Percentiles rank a stretch among this genome's conserved stretches.
Conservation (phyloP, 2,797 vertebrate genomes). For the Sciurus vulgaris region DNA sequence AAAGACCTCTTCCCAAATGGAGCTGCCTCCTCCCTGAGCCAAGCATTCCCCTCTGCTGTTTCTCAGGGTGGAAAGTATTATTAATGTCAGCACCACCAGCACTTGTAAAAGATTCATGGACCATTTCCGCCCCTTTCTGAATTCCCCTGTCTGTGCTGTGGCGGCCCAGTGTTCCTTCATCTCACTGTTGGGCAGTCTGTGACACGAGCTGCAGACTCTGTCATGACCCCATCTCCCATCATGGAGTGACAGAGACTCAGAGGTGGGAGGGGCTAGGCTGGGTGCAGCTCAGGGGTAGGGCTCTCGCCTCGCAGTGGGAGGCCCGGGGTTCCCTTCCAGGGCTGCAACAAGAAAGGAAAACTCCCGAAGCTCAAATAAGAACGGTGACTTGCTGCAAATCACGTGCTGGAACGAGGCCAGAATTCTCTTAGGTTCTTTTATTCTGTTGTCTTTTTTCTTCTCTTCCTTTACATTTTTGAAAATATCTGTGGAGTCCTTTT, state of each 20-base stretch:
- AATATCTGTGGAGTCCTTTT: background rate
- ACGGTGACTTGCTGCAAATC: background rate
- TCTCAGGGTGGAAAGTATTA: slow-evolving; percentile 57
- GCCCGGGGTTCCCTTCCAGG: background rate
- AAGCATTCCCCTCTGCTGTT: background rate
- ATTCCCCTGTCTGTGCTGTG: background rate
- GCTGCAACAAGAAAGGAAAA: background rate
- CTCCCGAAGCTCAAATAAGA: background rate
- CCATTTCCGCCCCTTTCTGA: slow-evolving; percentile 51
- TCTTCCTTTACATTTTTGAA: background rate
- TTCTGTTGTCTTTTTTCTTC: background rate
- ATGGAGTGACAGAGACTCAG: background rate
- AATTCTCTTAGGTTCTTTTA: background rate
- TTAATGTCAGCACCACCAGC: slow-evolving; percentile 35
- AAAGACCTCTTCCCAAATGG: slow-evolving; percentile 54
- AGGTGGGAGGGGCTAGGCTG: background rate
- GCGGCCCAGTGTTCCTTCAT: fast-evolving
- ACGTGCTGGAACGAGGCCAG: background rate
- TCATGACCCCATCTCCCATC: background rate
- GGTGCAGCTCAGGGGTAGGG: background rate
- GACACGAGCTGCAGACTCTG: background rate
- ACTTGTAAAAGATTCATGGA: slow-evolving; percentile 74
- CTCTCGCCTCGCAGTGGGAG: background rate
- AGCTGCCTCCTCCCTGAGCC: background rate
- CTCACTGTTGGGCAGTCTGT: background rate